Percentiles rank a stretch among this genome's conserved stretches.
phyloP scores from a whole-genome alignment of 1,140 invertebrate genomes.

The Manduca sexta region DNA sequence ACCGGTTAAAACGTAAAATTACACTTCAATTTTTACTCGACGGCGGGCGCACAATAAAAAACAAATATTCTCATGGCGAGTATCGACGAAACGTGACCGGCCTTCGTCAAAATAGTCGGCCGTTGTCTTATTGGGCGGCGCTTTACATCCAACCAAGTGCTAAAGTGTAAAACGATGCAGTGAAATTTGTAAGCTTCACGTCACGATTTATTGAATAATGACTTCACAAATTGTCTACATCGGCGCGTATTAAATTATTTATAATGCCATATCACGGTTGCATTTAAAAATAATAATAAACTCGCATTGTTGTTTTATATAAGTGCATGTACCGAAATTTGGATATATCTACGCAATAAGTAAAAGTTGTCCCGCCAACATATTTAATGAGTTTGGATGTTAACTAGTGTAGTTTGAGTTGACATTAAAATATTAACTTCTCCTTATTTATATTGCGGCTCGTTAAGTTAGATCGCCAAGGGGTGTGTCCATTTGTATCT shows the following conservation, averaged over 20 bases:
- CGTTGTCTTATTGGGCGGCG: constrained; percentile 65
- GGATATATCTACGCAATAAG: neutral
- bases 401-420: constrained; percentile 19
- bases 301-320: neutral
- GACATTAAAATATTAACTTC: constrained; percentile 34
- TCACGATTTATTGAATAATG: constrained; percentile 69
- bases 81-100: constrained; percentile 70
- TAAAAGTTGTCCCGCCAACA: constrained; percentile 1
- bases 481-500: constrained; percentile 64
- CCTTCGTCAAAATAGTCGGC: constrained; percentile 68
- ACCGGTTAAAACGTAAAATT: constrained; percentile 70
- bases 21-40: constrained; percentile 68
- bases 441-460: constrained; percentile 66
- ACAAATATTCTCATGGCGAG: constrained; percentile 71
- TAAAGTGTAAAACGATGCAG: constrained; percentile 68
- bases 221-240: constrained; percentile 56
- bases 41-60: constrained; percentile 65
- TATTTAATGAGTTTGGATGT: constrained; percentile 11
- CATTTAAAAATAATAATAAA: constrained; percentile 8
- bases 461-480: constrained; percentile 67
- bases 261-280: constrained; percentile 11
- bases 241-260: constrained; percentile 24
- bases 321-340: neutral
- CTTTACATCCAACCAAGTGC: constrained; percentile 57
- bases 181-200: constrained; percentile 64